phyloP scores from a whole-genome alignment of 2,888 invertebrate species.

The Diogma glabrata region DNA sequence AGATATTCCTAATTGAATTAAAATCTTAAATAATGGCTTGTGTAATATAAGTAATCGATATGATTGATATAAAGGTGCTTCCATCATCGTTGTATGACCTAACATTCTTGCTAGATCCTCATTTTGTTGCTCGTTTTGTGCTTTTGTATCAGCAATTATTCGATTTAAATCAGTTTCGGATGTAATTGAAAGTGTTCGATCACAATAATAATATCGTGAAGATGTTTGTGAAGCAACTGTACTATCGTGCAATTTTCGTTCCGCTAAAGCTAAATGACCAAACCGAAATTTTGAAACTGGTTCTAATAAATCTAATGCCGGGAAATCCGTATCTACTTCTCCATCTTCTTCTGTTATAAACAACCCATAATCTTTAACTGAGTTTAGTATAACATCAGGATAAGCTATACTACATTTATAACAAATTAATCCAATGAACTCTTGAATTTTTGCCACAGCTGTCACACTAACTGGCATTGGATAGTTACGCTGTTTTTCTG shows the following conservation, averaged over 20 bases:
- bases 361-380: constrained; percentile 65
- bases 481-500: constrained; percentile 68
- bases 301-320: constrained; percentile 77
- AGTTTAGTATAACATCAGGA: constrained; percentile 49
- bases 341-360: constrained; percentile 96
- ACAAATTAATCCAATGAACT: constrained; percentile 86
- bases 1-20: constrained; percentile 77
- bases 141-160: constrained; percentile 32
- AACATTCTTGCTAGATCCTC: constrained; percentile 55
- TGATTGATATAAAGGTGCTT: constrained; percentile 77
- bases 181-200: constrained; percentile 32
- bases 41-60: constrained; percentile 67
- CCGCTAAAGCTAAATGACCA: constrained; percentile 75
- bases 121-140: constrained; percentile 24
- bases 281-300: constrained; percentile 90
- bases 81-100: constrained; percentile 65
- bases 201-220: not conserved
- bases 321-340: constrained; percentile 88
- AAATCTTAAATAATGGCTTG: constrained; percentile 69
- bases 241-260: constrained; percentile 40
- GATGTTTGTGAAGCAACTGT: not conserved
- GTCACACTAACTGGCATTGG: constrained; percentile 73
- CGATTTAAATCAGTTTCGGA: constrained; percentile 36
- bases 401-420: constrained; percentile 63
- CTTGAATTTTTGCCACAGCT: constrained; percentile 73